Base-by-base conservation (phyloP, 2,797 vertebrate genomes). In the Chaetodon trifasciatus region DNA sequence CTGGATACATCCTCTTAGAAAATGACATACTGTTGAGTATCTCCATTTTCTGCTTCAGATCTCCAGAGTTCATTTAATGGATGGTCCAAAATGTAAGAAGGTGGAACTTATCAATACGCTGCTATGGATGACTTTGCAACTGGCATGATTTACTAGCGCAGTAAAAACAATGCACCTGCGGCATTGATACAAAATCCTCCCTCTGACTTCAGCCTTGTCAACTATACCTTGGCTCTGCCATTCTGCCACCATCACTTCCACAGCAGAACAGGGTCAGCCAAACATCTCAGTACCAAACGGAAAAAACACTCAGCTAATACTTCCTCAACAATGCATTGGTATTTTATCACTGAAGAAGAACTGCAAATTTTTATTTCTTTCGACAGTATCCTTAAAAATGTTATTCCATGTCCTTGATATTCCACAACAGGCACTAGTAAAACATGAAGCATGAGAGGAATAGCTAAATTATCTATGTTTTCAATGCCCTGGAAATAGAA, bases 281-380 rank as follows among this genome's bases (percentile, higher is more conserved):
- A 62, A 63, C 35, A 73, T 37, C 53, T 64, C 57, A 9, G 21
- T 49, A 65, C 40, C n/a, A 57, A 79, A 74, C 40, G 75, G 44
- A 44, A 79, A 37, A 83, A 58, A 67, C 58, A 79, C 75, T 79
- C 28, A 63, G 49, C 57, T 44, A 57, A 52, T 37, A 47, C 49
- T 61, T 76, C 40, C 16, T 55, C 10, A 49, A 17, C 19, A 58
- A 58, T n/a, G 1, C n/a, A 58, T 0, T 46, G 28, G 58, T 10
- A 74, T 69, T 52, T 77, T 65, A 71, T 62, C 21, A 44, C 37
- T 37, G 16, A 58, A 72, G 16, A 40, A 28, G 17, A 6, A 24
- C 1, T 19, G 21, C 4, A 49, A 56, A 53, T 44, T 61, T 50
- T 19, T 23, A 50, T 60, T 68, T 70, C 15, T 1, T 49, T 37